These are phyloP conservation scores for Embiotoca jacksoni DNA, from an alignment of 2,113 vertebrate species.

Conservation along the genomic window DNA sequence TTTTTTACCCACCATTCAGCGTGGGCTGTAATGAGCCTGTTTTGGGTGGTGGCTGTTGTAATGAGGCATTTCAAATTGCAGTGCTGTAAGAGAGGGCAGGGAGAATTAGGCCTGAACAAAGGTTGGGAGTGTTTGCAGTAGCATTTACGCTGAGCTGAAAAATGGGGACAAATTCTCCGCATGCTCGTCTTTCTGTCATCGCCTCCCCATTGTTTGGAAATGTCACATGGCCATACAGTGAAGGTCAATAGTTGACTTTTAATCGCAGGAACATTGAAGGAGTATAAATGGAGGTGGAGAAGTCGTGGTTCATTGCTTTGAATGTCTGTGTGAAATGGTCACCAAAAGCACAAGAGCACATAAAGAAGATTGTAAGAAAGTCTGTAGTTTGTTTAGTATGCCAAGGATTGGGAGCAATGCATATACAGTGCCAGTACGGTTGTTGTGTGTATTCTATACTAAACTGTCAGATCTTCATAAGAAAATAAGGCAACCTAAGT, in stretches of 20 bases:
- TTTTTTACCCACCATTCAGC: slow-evolving; percentile 1
- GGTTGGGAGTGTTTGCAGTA: neutral
- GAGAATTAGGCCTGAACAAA: slow-evolving; percentile 14
- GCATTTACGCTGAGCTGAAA: neutral
- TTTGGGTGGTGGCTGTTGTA: slow-evolving; percentile 19
- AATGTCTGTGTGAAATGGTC: slow-evolving; percentile 11
- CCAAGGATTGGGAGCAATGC: neutral
- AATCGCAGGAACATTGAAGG: slow-evolving; percentile 33
- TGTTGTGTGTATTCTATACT: neutral
- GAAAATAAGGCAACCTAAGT: no score
- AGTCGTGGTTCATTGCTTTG: slow-evolving; percentile 21
- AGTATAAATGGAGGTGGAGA: slow-evolving; percentile 24
- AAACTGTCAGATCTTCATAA: no score
- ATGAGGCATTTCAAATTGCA: slow-evolving; percentile 26
- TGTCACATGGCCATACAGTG: slow-evolving; percentile 47
- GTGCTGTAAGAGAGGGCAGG: neutral
- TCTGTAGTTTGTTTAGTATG: neutral
- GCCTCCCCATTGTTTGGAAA: slow-evolving; percentile 54
- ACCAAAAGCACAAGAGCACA: no score
- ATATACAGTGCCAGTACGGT: no score
- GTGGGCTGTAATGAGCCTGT: slow-evolving; percentile 8
- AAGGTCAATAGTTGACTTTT: slow-evolving; percentile 53
- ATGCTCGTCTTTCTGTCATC: slow-evolving; percentile 36
- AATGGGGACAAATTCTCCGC: slow-evolving; percentile 24
- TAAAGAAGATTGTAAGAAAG: neutral